phyloP scores from a whole-genome alignment of 2,888 invertebrate genomes.

The Chaitophorus viminalis region DNA sequence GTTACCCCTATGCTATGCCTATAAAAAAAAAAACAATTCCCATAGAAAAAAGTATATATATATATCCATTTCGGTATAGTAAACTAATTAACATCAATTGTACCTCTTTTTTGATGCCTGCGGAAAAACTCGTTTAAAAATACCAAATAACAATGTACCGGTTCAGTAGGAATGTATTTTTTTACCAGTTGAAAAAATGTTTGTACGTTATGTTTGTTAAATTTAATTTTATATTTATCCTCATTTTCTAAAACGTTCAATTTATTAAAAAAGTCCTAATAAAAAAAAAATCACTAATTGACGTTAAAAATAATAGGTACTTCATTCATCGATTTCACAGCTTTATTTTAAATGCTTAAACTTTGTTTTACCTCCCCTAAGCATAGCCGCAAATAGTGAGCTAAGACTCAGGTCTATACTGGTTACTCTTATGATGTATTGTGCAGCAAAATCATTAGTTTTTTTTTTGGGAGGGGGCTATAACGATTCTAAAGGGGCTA shows the following conservation, averaged over 20 bases:
- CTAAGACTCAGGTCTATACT: no score
- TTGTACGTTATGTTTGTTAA: conserved; percentile 39
- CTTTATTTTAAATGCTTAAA: background rate
- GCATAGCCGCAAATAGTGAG: no score
- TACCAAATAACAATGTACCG: conserved; percentile 56
- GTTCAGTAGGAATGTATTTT: conserved; percentile 49
- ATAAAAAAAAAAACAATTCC: conserved; percentile 49
- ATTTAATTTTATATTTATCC: conserved; percentile 28
- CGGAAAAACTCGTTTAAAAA: conserved; percentile 58
- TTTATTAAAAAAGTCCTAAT: background rate
- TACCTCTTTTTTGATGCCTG: conserved; percentile 54
- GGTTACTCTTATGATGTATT: no score
- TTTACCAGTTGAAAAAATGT: conserved; percentile 40
- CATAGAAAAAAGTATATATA: conserved; percentile 41
- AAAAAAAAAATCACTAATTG: background rate
- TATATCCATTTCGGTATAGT: conserved; percentile 54
- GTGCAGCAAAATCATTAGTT: no score
- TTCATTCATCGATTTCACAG: background rate
- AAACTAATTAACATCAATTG: conserved; percentile 61
- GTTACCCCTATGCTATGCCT: conserved; percentile 40
- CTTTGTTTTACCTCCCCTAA: background rate
- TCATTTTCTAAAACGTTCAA: background rate
- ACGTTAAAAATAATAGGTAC: background rate
- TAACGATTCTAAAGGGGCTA: no score
- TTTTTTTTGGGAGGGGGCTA: no score